phyloP scores from a whole-genome alignment of 2,113 vertebrate species.

The Misgurnus mizolepis region DNA sequence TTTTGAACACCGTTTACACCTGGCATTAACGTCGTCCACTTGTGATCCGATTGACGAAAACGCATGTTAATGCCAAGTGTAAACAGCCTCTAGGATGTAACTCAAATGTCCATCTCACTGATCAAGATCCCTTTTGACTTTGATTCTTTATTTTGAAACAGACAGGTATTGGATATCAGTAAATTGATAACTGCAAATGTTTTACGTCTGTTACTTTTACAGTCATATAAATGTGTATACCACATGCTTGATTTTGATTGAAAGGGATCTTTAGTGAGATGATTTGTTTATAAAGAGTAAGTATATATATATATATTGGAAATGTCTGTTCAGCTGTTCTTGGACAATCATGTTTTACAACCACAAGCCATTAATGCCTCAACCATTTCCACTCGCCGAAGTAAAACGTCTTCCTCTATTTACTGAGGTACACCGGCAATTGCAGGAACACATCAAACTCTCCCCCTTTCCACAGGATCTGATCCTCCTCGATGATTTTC shows the following conservation, averaged over 20 bases:
- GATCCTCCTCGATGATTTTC: conserved; percentile 48
- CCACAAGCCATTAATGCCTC: conserved; percentile 36
- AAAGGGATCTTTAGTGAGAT: conserved; percentile 40
- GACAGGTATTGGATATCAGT: background rate
- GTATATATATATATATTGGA: conserved; percentile 32
- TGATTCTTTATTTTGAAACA: conserved; percentile 6
- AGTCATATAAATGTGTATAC: conserved; percentile 10
- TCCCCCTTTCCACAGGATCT: conserved; percentile 37
- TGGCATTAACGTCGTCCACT: no score
- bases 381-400: conserved; percentile 27
- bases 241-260: conserved; percentile 21
- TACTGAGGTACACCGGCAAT: background rate
- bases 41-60: no score
- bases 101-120: conserved; percentile 17
- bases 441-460: conserved; percentile 31
- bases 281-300: conserved; percentile 33
- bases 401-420: conserved; percentile 36
- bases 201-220: background rate
- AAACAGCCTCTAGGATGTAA: background rate
- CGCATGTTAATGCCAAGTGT: no score
- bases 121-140: conserved; percentile 43
- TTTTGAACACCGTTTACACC: no score
- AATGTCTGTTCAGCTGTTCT: conserved; percentile 27
- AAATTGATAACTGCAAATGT: background rate
- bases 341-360: conserved; percentile 41